Evolutionary conservation across 2,888 invertebrate genomes (phyloP).

Genomic region (Sinohyriopsis cumingii): DNA sequence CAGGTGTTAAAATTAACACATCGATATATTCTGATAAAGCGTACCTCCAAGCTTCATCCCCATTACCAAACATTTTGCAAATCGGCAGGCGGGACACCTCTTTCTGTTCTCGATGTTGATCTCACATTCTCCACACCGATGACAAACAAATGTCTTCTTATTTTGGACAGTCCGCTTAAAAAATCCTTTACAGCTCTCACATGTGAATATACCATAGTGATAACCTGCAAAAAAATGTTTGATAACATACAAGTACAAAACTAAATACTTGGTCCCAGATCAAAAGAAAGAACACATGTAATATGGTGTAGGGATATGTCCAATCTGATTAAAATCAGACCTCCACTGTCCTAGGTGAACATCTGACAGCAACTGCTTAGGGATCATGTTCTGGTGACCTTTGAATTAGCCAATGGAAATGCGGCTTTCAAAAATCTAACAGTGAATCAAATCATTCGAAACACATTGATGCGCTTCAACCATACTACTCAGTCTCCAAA

Average conservation of each 20-base stretch:
- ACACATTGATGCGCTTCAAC: too few species aligned
- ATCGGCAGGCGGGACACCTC: slow-evolving; percentile 97
- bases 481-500: too few species aligned
- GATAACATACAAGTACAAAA: background rate
- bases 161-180: slow-evolving; percentile 99
- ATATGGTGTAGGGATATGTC: background rate
- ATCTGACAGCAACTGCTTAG: too few species aligned
- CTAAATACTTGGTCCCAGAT: background rate
- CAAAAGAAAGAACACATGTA: background rate
- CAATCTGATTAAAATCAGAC: too few species aligned
- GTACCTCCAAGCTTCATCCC: slow-evolving; percentile 97
- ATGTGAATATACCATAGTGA: slow-evolving; percentile 98
- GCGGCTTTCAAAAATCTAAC: too few species aligned
- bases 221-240: slow-evolving; percentile 76
- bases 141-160: slow-evolving; percentile 95
- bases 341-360: too few species aligned
- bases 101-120: slow-evolving; percentile 94
- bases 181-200: slow-evolving; percentile 98
- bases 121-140: slow-evolving; percentile 79
- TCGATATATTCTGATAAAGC: slow-evolving; percentile 11
- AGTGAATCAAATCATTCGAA: too few species aligned
- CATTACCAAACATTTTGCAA: slow-evolving; percentile 94
- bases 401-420: too few species aligned
- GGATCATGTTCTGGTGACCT: too few species aligned
- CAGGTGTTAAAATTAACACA: background rate